Base-by-base conservation (phyloP, 30 jellyfish, hydroid and myxozoan species). In the Calvadosia cruxmelitensis region DNA sequence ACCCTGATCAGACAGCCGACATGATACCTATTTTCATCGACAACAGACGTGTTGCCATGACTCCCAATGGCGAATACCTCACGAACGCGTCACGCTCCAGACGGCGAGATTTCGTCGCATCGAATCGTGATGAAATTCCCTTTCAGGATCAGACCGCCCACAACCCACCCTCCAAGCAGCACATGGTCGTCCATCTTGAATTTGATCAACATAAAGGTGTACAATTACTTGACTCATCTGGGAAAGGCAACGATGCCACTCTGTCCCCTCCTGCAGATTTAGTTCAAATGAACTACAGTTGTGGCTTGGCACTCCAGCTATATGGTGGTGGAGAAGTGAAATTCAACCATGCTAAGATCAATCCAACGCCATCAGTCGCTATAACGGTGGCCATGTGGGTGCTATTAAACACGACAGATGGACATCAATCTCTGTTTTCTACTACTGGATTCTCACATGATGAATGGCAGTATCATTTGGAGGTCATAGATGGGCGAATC, bases 241-340 rank as follows among this genome's bases (percentile, higher is more conserved):
- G 93, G 34, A 82, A 81, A 29, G 85, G 69, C 49, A 89, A 89
- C 78, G 53, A 89, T 66, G 98, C 84, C 35, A 5, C 72, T n/a
- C 68, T 80, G 50, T 70, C 85, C 35, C 94, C 94, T 15, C 92
- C 94, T 34, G 98, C 98, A 1, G 80, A 94, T 1, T 32, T 91
- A 53, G 81, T 89, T 93, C 79, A 30, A 10, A 74, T 92, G 0
- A 89, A 89, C 73, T 77, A 64, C 82, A 82, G 95, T 63, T 89
- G 98, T 77, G 98, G 98, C 30, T 29, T 89, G 70, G 98, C 98
- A 53, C 74, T 79, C 49, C 70, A 94, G 64, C 66, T 89, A 23
- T 67, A 69, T 16, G 95, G 93, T 33, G 57, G 57, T 20, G 98
- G 98, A 27, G 95, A 76, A 35, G 74, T 89, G 3, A 27, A 72